Base-by-base conservation (phyloP, 2,113 vertebrate species). In the Melanotaenia duboulayi region DNA sequence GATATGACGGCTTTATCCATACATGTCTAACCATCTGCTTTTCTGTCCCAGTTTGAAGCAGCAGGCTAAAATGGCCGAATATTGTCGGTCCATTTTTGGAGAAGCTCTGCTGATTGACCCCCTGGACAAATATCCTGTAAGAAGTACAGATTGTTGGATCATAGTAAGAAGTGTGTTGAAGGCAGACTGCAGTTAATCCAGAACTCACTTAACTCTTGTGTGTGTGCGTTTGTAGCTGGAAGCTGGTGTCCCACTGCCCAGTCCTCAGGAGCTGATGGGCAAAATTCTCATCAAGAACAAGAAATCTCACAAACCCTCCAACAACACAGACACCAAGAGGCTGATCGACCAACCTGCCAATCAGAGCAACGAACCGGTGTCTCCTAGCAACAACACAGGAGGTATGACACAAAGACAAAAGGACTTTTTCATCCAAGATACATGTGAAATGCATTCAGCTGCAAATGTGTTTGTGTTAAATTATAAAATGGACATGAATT, bases 221-320 rank as follows among this genome's bases (percentile, higher is more conserved):
- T 35, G 32, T 76, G 24, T 80, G n/a, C 74, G 10, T 68, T 19
- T 81, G 60, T 28, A 99, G 98, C 93, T 99, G 76, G 97, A 99
- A 82, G 76, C 96, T 4, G 96, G 96, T 0, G 92, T 96, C 78
- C 96, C 96, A 23, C 94, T 99, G 80, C 98, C 98, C 66, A 99
- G 98, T 79, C 97, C 98, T 55, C 95, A 94, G 90, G 98, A 99
- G 87, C 93, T 99, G 80, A 97, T 97, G 94, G 97, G 98, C 51
- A 99, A 99, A 92, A 99, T 99, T 42, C 93, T 99, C 71, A 95
- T 99, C 85, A 99, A 99, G 91, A 99, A 99, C 91, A 99, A 99
- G 89, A 99, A 99, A 89, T 98, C 98, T 46, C 97, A 97, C 73
- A 99, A 99, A 85, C 96, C 96, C 0, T 90, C 95, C 2, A 95